A percentile compares a stretch with the other conserved stretches of the same genome.
These are phyloP conservation scores for Stenoptilia bipunctidactyla DNA, from an alignment of 2,888 invertebrate genomes.

Conservation along the genomic window DNA sequence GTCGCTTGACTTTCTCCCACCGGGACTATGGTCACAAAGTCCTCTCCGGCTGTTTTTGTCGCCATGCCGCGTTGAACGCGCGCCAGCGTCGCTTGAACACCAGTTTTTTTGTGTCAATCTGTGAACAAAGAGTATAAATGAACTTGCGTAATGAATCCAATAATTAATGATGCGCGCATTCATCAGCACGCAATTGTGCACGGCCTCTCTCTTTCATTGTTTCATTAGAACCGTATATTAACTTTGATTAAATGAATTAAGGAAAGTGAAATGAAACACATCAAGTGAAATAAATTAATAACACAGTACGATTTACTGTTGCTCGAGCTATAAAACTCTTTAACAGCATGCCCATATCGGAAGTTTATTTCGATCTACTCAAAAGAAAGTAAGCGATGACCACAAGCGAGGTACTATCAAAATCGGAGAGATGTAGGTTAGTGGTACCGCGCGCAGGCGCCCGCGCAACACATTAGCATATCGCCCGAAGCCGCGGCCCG, in stretches of 20 bases:
- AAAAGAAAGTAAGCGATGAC: slow-evolving; percentile 59
- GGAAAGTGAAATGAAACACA: slow-evolving; percentile 25
- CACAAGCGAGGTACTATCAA: slow-evolving; percentile 56
- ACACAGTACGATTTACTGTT: no score
- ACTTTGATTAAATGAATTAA: no score
- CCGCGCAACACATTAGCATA: slow-evolving; percentile 42
- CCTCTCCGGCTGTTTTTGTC: slow-evolving; percentile 54
- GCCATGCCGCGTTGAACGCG: slow-evolving; percentile 58
- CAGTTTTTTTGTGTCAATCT: slow-evolving; percentile 43
- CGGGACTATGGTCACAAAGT: slow-evolving; percentile 72
- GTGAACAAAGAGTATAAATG: slow-evolving; percentile 50
- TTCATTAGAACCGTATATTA: slow-evolving; percentile 7
- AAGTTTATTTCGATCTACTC: slow-evolving; percentile 29
- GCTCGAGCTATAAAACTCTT: no score
- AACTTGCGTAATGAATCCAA: slow-evolving; percentile 50
- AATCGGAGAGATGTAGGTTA: slow-evolving; percentile 57
- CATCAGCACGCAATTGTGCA: slow-evolving; percentile 37
- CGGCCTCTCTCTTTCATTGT: slow-evolving; percentile 58
- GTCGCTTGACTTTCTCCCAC: slow-evolving; percentile 61
- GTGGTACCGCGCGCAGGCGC: slow-evolving; percentile 32
- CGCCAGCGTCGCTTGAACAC: slow-evolving; percentile 28
- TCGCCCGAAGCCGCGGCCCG: slow-evolving; percentile 49
- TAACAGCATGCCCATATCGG: no score
- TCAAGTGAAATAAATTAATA: no score
- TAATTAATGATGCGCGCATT: slow-evolving; percentile 34